A percentile compares a stretch with the other conserved stretches of the same genome.
Evolutionary conservation across 2,888 invertebrate genomes (phyloP).

Genomic region (Sisyra terminalis): DNA sequence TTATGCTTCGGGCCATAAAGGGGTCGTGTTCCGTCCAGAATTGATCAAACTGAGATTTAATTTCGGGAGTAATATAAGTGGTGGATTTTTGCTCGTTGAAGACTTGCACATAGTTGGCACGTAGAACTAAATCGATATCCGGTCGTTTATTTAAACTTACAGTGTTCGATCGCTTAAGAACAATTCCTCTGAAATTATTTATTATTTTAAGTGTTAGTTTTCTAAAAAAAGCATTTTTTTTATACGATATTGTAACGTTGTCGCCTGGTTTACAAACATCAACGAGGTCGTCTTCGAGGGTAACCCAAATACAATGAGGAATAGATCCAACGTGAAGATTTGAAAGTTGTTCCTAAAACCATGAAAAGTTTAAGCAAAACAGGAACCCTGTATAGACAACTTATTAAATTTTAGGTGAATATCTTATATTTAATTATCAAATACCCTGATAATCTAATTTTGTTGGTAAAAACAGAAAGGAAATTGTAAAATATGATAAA

Average conservation of each 20-base stretch:
- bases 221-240: slow-evolving; percentile 12
- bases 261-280: slow-evolving; percentile 81
- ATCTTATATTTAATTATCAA: no score
- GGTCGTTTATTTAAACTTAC: slow-evolving; percentile 38
- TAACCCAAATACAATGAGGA: slow-evolving; percentile 60
- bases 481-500: no score
- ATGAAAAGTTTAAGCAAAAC: background rate
- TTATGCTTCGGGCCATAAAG: slow-evolving; percentile 56
- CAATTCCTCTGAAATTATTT: slow-evolving; percentile 44
- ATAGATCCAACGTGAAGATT: slow-evolving; percentile 53
- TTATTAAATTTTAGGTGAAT: no score
- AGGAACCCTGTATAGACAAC: background rate
- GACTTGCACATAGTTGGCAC: slow-evolving; percentile 55
- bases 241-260: slow-evolving; percentile 71
- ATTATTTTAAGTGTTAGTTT: background rate
- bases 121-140: slow-evolving; percentile 51
- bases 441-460: no score
- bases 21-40: slow-evolving; percentile 56
- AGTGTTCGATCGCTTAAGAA: slow-evolving; percentile 57
- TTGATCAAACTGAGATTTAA: slow-evolving; percentile 46
- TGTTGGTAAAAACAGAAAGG: no score
- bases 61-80: slow-evolving; percentile 40
- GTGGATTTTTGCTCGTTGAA: slow-evolving; percentile 32
- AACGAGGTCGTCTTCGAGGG: slow-evolving; percentile 71
- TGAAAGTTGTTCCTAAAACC: slow-evolving; percentile 52